Base-by-base conservation (phyloP, 2,888 invertebrate species). In the Andrena haemorrhoa region DNA sequence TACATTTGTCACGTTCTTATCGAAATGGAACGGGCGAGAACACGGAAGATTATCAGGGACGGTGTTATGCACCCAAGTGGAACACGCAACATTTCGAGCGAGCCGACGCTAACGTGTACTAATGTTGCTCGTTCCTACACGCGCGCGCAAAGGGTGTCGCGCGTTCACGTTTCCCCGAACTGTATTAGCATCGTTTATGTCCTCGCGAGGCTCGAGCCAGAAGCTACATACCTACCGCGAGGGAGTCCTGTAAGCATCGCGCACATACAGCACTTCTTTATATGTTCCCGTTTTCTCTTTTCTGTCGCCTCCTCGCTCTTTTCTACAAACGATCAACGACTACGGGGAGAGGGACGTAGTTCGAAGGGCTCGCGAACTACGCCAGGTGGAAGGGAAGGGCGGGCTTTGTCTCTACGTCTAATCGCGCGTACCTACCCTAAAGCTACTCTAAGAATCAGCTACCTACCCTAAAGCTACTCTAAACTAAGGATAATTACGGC, bases 401-500 rank as follows among this genome's bases (percentile, higher is more conserved):
- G 53, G 79, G 20, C 23, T 8, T 65, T 87, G 78, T 85, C 72
- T 70, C 80, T 47, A 83, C 79, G 75, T 79, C 71, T 84, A 86
- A 71, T 78, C 65, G 75, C 78, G 87, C 81, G 79, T 78, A 77
- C 82, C 51, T 78, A 77, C 82, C 51, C 61, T 80, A 41, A 63
- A 82, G 63, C 88, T 88, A 88, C 84, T 86, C 69, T 76, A 72
- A 26, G 83, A 89, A 82, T 89, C 88, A 87, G n/a, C n/a, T 78
- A 77, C n/a, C n/a, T n/a, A n/a, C 82, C 51, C 61, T 80, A 41
- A 63, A 82, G 63, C 88, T 88, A 88, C 84, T 86, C 69, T 76
- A 72, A 88, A 88, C 86, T 85, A 88, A 86, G 79, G 74, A 85
- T 76, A 82, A 73, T 79, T 74, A 84, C 84, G 79, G 72, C 88